phyloP scores from a whole-genome alignment of 2,797 vertebrate species.

The Gouania willdenowi region DNA sequence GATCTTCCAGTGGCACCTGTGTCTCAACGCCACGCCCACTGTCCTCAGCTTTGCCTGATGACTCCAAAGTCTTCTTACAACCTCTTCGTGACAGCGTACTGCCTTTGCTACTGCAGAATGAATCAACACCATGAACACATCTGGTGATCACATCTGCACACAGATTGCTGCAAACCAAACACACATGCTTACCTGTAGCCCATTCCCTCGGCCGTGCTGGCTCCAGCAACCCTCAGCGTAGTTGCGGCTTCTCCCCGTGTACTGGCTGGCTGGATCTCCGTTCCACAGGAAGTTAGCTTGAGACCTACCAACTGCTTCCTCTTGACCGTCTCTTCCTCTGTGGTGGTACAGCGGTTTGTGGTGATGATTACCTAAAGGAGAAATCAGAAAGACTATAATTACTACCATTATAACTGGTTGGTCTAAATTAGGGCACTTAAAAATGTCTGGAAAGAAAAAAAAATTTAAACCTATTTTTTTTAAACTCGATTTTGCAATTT shows the following conservation, averaged over 20 bases:
- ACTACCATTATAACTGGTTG: too few relatives aligned
- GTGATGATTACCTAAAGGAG: constrained; percentile 74
- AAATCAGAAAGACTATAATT: too few relatives aligned
- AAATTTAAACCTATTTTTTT: too few relatives aligned
- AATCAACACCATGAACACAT: constrained; percentile 33
- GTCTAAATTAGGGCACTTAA: too few relatives aligned
- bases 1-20: constrained; percentile 81
- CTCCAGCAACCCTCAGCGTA: constrained; percentile 78
- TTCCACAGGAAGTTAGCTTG: constrained; percentile 75
- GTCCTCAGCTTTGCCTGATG: constrained; percentile 74
- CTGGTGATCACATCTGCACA: neutral
- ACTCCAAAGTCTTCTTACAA: constrained; percentile 79
- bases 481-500: too few relatives aligned
- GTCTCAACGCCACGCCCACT: constrained; percentile 71
- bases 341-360: constrained; percentile 89
- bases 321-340: constrained; percentile 78
- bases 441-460: too few relatives aligned
- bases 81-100: constrained; percentile 81
- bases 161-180: too few relatives aligned
- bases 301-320: constrained; percentile 70
- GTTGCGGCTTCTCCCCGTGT: constrained; percentile 81
- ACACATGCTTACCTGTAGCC: constrained; percentile 78
- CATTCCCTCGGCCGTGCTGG: constrained; percentile 76
- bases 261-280: constrained; percentile 77
- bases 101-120: constrained; percentile 80